Evolutionary conservation across 2,797 vertebrate species (phyloP), one percentile per base, ranked within the genome.

Genomic region (Silurus aristotelis): DNA sequence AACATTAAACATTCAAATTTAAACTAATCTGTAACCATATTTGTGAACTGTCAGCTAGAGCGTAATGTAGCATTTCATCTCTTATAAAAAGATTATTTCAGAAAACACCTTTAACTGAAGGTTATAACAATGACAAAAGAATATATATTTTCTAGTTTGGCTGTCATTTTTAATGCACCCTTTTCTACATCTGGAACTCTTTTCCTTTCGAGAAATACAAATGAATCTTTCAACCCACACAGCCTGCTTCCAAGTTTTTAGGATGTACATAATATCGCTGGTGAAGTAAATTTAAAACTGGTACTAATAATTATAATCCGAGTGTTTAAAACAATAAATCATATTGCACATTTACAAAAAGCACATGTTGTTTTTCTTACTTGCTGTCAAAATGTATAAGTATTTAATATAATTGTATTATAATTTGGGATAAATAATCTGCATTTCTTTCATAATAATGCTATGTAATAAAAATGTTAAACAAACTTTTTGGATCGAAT

Each of bases 141-240:
- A 31, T 31, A 85, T 56, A 48, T 43, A 38, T 6, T 4, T 52
- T 52, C 9, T 10, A 52, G n/a, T 72, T 27, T 61, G 38, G 61
- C 56, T 25, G 61, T 72, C 31, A 60, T 77, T 66, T 68, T 60
- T 52, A 52, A 17, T 25, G 22, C 19, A 73, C 3, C 4, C 8
- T 70, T 48, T 66, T 58, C 8, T 58, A 67, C 78, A 85, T 85
- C 68, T 85, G 68, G 84, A 81, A 84, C 38, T 61, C 56, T 71
- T 84, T 84, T 84, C 43, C 48, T 79, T 84, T 25, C 1, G 15
- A 20, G 20, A n/a, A 75, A 85, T 48, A 76, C 15, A 67, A 48
- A 46, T 66, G 22, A 31, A 72, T n/a, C 55, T 61, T 67, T 85
- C 60, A 82, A 56, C 79, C 22, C 78, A 75, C 60, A 20, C 14